Percentiles rank a stretch among this genome's conserved stretches.
Conservation (phyloP, 2,888 invertebrate species). For the Acleris holmiana region DNA sequence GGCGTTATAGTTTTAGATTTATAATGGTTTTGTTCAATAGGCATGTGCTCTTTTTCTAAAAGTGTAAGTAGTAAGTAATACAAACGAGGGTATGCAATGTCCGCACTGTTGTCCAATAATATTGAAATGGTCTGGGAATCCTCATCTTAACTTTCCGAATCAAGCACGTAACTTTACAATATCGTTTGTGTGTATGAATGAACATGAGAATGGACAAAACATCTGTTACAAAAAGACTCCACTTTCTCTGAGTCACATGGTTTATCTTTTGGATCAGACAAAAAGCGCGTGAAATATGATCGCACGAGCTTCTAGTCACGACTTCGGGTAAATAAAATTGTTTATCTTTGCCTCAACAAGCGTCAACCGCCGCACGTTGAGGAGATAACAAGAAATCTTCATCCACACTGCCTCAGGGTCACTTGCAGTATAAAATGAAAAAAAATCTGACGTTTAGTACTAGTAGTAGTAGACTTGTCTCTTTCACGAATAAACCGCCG, state of each 20-base stretch:
- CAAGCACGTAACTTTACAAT: not conserved
- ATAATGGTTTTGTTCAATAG: no score
- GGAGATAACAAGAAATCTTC: not conserved
- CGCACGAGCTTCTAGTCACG: conserved; percentile 34
- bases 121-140: no score
- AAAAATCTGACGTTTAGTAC: no score
- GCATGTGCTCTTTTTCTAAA: no score
- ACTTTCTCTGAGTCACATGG: conserved; percentile 31
- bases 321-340: conserved; percentile 30
- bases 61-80: no score
- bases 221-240: conserved; percentile 25
- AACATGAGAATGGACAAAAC: conserved; percentile 11
- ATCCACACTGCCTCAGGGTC: not conserved
- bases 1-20: no score
- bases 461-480: no score
- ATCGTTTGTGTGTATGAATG: not conserved
- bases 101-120: no score
- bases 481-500: no score
- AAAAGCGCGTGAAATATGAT: conserved; percentile 43
- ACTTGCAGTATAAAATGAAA: no score
- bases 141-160: not conserved
- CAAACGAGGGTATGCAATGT: no score
- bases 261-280: conserved; percentile 34
- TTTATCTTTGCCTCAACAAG: conserved; percentile 24
- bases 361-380: not conserved